Base-by-base conservation (phyloP, 2,888 invertebrate species). In the Zygogramma bicolorata region DNA sequence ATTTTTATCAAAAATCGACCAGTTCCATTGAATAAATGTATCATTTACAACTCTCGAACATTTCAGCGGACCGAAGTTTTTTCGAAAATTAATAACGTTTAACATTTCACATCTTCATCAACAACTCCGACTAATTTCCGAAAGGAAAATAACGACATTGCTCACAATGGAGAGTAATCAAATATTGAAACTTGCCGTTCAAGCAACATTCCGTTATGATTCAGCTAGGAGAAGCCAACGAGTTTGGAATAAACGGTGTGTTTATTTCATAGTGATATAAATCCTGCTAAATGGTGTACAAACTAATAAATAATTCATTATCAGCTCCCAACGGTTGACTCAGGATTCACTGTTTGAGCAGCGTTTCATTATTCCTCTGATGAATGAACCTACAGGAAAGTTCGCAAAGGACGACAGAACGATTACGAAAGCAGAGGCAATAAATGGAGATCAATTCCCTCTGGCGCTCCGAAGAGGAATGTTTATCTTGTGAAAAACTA, bases 261-360 rank as follows among this genome's bases (percentile, higher is more conserved):
- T 46, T 18, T 7, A 46, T 18, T 46, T 18, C 46, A 46, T 18
- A 53, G 53, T 13, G 53, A 25, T 25, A 53, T n/a, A 53, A 53
- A 53, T 53, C 25, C 25, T 53, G 1, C 53, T 25, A 13, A 53
- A 25, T 53, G 53, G 53, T 53, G 13, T 25, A 25, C 53, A 53
- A 53, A 53, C 25, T 22, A 53, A 22, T 53, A 25, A 53, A 53
- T 53, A 53, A 53, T 53, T 53, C 53, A 53, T 53, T 53, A 53
- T 53, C 53, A 25, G 25, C 53, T 53, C 25, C 4, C 22, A 25
- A 53, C 53, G 25, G 53, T 53, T 53, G 53, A 53, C 53, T 53
- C 53, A 53, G 53, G 25, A 53, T 53, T 0, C n/a, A 53, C 25
- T 53, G 53, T 25, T 22, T 25, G 25, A 53, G 13, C 10, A 53